These are phyloP conservation scores for Sebastes baramenuke DNA, from an alignment of 2,797 vertebrate species.

Conservation along the genomic window DNA sequence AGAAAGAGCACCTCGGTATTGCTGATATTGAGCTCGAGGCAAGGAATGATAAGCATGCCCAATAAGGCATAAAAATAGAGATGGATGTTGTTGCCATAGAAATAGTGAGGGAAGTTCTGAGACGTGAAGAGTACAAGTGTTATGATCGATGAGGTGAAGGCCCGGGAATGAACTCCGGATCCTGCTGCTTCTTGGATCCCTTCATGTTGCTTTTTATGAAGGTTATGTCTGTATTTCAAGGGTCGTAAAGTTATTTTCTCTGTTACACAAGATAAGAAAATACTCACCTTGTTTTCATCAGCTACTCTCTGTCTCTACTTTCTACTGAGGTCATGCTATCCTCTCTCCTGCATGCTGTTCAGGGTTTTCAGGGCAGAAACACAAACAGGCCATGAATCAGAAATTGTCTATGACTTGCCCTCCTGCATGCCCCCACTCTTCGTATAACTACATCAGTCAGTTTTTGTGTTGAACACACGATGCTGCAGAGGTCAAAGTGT, in stretches of 20 bases:
- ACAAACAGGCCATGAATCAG: slow-evolving; percentile 65
- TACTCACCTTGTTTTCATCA: background rate
- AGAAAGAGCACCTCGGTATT: background rate
- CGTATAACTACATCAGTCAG: slow-evolving; percentile 51
- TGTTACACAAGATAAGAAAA: slow-evolving; percentile 4
- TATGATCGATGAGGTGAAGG: slow-evolving; percentile 30
- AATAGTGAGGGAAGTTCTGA: background rate
- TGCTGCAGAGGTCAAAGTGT: slow-evolving; percentile 4
- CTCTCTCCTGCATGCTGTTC: slow-evolving; percentile 1
- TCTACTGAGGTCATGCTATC: slow-evolving; percentile 8
- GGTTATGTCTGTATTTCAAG: slow-evolving; percentile 7
- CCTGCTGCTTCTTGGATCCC: slow-evolving; percentile 3
- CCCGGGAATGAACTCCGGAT: background rate
- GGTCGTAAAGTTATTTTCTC: slow-evolving; percentile 1
- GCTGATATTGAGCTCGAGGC: slow-evolving; percentile 2
- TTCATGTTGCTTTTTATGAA: background rate
- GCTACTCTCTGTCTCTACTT: slow-evolving; percentile 2
- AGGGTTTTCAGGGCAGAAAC: slow-evolving; percentile 28
- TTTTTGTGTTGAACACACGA: background rate
- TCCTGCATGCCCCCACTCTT: background rate
- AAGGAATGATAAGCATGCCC: background rate
- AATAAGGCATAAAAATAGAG: slow-evolving; percentile 28
- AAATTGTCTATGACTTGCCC: slow-evolving; percentile 11
- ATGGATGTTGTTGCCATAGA: slow-evolving; percentile 45
- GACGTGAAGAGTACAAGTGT: background rate